These are phyloP conservation scores for Cataglyphis cursor DNA, from an alignment of 2,888 invertebrate species.

Conservation along the genomic window DNA sequence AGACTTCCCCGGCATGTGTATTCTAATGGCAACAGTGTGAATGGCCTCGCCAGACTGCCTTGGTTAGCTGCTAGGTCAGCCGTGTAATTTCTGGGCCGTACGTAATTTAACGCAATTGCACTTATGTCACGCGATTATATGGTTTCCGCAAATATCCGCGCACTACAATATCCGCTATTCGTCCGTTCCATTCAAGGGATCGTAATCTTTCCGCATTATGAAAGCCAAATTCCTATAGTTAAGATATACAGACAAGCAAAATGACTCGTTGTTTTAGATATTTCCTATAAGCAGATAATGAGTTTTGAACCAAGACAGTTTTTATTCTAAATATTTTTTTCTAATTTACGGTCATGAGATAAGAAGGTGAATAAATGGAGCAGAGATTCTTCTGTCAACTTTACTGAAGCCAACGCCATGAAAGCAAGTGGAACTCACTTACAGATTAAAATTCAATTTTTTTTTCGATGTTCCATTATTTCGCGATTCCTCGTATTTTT, in stretches of 20 bases:
- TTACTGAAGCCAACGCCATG: neutral
- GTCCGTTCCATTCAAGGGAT: constrained; percentile 41
- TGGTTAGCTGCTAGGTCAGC: constrained; percentile 63
- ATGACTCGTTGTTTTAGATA: neutral
- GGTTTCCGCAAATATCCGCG: constrained; percentile 65
- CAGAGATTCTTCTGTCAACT: neutral
- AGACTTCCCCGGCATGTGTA: constrained; percentile 6
- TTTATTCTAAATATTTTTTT: neutral
- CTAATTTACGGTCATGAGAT: neutral
- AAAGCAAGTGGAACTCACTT: neutral
- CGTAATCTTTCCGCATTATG: neutral
- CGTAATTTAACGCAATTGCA: constrained; percentile 72
- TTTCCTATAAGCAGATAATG: neutral
- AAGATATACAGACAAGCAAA: neutral
- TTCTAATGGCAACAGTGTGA: constrained; percentile 51
- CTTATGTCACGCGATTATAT: constrained; percentile 65
- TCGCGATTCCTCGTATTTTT: neutral
- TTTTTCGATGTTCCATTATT: neutral
- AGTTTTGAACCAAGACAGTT: neutral
- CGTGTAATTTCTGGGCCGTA: constrained; percentile 72
- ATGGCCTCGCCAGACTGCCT: constrained; percentile 60
- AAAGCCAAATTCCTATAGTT: neutral
- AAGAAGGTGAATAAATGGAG: neutral
- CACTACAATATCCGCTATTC: neutral
- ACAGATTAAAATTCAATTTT: neutral